Evolutionary conservation across 2,113 vertebrate genomes (phyloP).

Genomic region (Corythornis madagascariensis): DNA sequence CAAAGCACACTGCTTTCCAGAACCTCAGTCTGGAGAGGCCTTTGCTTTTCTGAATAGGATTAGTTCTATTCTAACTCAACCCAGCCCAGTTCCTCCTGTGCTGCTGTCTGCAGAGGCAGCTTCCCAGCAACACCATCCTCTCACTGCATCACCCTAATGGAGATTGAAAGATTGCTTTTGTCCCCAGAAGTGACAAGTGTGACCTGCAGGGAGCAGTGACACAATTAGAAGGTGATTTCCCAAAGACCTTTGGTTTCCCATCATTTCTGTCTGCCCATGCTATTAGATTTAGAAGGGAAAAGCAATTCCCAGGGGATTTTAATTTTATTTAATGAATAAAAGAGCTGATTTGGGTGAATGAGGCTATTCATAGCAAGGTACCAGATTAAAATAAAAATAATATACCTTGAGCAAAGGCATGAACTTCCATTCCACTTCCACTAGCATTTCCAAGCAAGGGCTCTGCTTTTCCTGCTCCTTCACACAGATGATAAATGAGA

Average conservation of each 20-base stretch:
- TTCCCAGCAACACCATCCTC: neutral
- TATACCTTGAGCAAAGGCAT: neutral
- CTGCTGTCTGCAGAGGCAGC: neutral
- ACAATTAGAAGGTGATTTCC: neutral
- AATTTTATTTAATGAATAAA: neutral
- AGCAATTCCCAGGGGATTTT: neutral
- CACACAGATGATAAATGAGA: neutral
- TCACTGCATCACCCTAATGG: rapidly evolving
- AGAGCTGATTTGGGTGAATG: neutral
- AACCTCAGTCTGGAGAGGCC: rapidly evolving
- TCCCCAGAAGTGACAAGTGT: neutral
- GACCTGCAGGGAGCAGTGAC: neutral
- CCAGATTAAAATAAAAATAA: neutral
- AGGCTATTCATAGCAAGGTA: neutral
- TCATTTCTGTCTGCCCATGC: neutral
- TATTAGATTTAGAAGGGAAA: neutral
- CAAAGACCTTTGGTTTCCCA: neutral
- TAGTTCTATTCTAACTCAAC: too few species aligned
- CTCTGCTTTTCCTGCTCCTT: neutral
- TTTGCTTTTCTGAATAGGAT: too few species aligned
- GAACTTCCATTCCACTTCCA: neutral
- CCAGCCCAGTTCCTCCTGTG: neutral
- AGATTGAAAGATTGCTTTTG: neutral
- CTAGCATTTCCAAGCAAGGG: neutral
- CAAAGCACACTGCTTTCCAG: neutral